Evolutionary conservation across 2,113 vertebrate genomes (phyloP), one percentile per base, ranked within the genome.

Genomic region (Rhinolophus ferrumequinum): DNA sequence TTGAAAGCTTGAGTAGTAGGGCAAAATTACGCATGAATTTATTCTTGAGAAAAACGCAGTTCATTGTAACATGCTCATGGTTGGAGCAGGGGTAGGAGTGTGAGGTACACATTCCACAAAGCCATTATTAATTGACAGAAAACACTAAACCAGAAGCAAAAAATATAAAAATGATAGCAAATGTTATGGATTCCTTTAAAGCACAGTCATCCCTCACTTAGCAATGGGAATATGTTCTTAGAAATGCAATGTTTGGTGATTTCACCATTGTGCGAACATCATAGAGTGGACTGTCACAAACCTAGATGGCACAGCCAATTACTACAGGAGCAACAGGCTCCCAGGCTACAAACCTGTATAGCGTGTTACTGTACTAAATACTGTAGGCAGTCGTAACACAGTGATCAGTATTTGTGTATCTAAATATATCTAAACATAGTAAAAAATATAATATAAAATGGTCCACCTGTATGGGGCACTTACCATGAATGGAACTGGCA

Each of bases 1-100:
- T 66, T 90, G 30, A 12, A 91, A 62, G 44, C 80, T 66, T 90
- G 30, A 56, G 22, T 15, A 33, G 13, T 38, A 44, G 64, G 66
- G 38, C 3, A 81, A 93, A 89, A 85, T 67, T 47, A 81, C 18
- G 41, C 4, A 26, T 4, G 5, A 24, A 9, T 76, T 87, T 84
- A 41, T 89, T 87, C 35, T 62, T 90, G 41, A 95, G 64, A 95
- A 92, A 62, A 33, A 95, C 90, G 35, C 21, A 62, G 47, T 38
- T 88, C 35, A 62, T 91, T 60, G 35, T 30, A 58, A 93, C 9
- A 18, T 13, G 5, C 28, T 18, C 11, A 16, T 69, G 44, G 21
- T 64, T 2, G 13, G 1, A 89, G 38, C n/a, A 75, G 10, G 15
- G 54, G 15, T 15, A 62, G 21, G 5, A 77, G 12, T 21, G 5